Evolutionary conservation across 2,797 vertebrate species (phyloP), one percentile per base, ranked within the genome.

Genomic region (Merluccius polli): DNA sequence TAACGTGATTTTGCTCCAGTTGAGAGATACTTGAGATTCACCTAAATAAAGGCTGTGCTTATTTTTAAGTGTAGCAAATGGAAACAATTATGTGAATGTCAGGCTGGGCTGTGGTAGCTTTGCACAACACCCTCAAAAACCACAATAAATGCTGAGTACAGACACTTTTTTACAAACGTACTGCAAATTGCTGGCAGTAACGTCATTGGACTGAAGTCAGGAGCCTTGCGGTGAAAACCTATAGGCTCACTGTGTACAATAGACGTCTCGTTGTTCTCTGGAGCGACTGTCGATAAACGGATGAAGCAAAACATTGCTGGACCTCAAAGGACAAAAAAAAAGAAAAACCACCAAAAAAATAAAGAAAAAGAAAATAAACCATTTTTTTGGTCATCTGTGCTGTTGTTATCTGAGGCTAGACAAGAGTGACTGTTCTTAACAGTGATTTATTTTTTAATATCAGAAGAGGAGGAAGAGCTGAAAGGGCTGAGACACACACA

Each of bases 1-100:
- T 85, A 82, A 81, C 81, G 29, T 79, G 69, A 71, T 71, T 71
- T 79, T 76, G 75, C 74, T 75, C 76, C 74, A 29, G 78, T 59
- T n/a, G 21, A 48, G 35, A 72, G 70, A 32, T 24, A 4, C 70
- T 24, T 27, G 27, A n/a, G 24, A 18, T 27, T 16, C 35, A 31
- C n/a, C 4, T 13, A 36, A 72, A 72, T 59, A 59, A 59, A 59
- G 52, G 21, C 24, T 59, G 8, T 59, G 52, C 52, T 18, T 59
- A 5, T 59, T 8, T 24, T n/a, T 24, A 59, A 59, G 21, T 59
- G 21, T n/a, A n/a, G 52, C 30, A 35, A 21, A 70, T 35, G 69
- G 30, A 33, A 59, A 21, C n/a, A 70, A 70, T 21, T 70, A 18
- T 35, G 18, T 33, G 8, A 70, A 70, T 35, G 69, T 70, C 44